Conservation (phyloP, 2,797 vertebrate genomes). For the Danio jaintianensis region DNA sequence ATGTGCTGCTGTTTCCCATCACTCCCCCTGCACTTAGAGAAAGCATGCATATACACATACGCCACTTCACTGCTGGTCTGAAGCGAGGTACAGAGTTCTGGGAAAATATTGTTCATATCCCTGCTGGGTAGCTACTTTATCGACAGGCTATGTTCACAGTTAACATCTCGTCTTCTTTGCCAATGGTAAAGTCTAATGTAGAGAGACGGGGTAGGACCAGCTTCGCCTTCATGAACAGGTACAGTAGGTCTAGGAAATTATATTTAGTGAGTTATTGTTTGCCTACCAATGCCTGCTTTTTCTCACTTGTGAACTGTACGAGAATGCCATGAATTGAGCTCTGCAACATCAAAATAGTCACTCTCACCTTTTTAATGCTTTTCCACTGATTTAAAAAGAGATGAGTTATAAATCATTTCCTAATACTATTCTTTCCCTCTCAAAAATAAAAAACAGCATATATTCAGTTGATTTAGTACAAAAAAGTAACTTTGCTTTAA, state of each 20-base stretch:
- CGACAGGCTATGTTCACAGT: conserved; percentile 79
- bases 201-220: conserved; percentile 68
- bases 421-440: background rate
- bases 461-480: background rate
- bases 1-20: conserved; percentile 79
- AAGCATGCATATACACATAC: conserved; percentile 53
- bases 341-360: background rate
- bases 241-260: conserved; percentile 51
- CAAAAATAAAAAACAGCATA: background rate
- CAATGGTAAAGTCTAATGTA: conserved; percentile 68
- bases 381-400: background rate
- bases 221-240: conserved; percentile 66
- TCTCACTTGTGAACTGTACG: background rate
- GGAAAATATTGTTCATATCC: conserved; percentile 16
- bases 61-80: conserved; percentile 43
- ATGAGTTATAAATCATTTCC: background rate
- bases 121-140: conserved; percentile 43
- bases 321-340: background rate
- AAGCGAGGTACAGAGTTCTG: conserved; percentile 60
- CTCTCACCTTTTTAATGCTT: background rate
- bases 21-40: conserved; percentile 70
- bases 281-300: conserved; percentile 1
- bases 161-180: conserved; percentile 81
- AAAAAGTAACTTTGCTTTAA: background rate
- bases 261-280: conserved; percentile 56